phyloP scores from a whole-genome alignment of 1,140 invertebrate species.

The Zaprionus africanus region DNA sequence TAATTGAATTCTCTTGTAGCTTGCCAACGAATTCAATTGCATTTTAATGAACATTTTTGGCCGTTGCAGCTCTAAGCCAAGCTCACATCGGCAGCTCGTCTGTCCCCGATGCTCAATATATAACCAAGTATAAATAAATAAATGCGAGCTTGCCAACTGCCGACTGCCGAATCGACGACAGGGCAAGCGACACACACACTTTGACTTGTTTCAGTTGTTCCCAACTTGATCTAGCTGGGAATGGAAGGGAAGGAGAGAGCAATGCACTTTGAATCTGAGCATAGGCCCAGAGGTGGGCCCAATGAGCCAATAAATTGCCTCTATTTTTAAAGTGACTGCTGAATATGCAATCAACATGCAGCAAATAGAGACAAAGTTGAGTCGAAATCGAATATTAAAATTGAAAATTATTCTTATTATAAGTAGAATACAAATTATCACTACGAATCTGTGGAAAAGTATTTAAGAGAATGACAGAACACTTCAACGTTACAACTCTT shows the following conservation, averaged over 20 bases:
- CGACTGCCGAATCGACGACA: not conserved
- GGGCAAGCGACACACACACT: not conserved
- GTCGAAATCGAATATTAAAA: not conserved
- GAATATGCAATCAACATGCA: slow-evolving; percentile 1
- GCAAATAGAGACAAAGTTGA: not conserved
- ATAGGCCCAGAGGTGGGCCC: no score
- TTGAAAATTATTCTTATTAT: no score
- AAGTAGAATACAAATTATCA: no score
- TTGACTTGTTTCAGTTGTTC: not conserved
- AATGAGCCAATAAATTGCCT: not conserved
- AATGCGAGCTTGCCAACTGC: slow-evolving; percentile 13
- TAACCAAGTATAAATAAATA: slow-evolving; percentile 14
- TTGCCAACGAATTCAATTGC: slow-evolving; percentile 33
- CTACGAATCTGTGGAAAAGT: no score
- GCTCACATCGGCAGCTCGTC: not conserved
- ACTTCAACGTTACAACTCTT: no score
- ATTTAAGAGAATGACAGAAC: no score
- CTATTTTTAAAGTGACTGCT: not conserved
- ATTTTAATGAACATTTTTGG: slow-evolving; percentile 37
- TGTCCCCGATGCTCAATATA: slow-evolving; percentile 8
- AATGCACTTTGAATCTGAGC: not conserved
- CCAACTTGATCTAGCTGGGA: not conserved
- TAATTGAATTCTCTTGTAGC: slow-evolving; percentile 43
- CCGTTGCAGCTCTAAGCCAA: slow-evolving; percentile 11
- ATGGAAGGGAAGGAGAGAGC: not conserved